Evolutionary conservation across 2,113 vertebrate species (phyloP), one percentile per base, ranked within the genome.

Genomic region (Solea senegalensis): DNA sequence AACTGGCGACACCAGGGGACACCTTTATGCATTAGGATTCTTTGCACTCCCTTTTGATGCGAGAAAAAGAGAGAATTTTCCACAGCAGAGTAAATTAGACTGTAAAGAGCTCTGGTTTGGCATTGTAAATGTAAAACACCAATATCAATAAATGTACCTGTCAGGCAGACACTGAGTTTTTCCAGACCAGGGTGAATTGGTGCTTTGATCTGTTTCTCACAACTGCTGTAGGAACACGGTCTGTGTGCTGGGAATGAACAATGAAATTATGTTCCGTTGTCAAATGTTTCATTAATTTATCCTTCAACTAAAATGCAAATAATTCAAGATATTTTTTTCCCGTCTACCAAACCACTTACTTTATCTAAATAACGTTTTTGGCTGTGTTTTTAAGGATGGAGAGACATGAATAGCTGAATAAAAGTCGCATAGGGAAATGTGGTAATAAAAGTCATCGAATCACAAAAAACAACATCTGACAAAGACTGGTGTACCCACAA

Each of bases 1-100:
- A 80, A 74, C 75, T 61, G 84, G 61, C 81, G 83, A 79, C 8
- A 50, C 86, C 84, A 89, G 86, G 76, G 87, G 86, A 92, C 82
- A 89, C 89, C 82, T 89, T 86, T 85, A 72, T 86, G 76, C 82
- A 81, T 84, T 78, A 84, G 77, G 85, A 89, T 82, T 71, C 73
- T 73, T 73, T 65, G 84, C 65, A 77, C 56, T 76, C 21, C 57
- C 56, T 55, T 82, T 53, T 72, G 62, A 79, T 39, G 60, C 10
- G 39, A 51, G 43, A 15, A 75, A 75, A 53, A 44, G 49, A 43
- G 15, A 52, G 2, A 50, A 56, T 74, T 75, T 39, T 58, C 55
- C 4, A 26, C 60, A 68, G 43, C 65, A 48, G 72, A 84, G 57
- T 73, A 74, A 84, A 86, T 82, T 49, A 81, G 74, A 80, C 49